Percentiles rank a stretch among this genome's conserved stretches.
Conservation (phyloP, 2,888 invertebrate species). For the Stramonita haemastoma region DNA sequence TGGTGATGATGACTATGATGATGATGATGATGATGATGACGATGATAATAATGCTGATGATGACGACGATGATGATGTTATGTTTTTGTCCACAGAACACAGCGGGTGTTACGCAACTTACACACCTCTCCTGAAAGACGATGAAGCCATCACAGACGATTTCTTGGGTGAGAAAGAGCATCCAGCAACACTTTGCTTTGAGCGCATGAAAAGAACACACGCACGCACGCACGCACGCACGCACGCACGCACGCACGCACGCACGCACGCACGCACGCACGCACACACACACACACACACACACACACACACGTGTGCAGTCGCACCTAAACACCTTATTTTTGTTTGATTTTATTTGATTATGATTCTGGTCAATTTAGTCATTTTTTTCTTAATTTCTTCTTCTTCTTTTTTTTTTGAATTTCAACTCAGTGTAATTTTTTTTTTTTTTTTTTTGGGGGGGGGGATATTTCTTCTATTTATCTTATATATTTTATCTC, state of each 20-base stretch:
- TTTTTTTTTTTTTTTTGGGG: too few species aligned
- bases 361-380: too few species aligned
- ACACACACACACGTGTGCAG: neutral
- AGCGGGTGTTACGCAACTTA: conserved; percentile 42
- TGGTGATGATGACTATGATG: too few species aligned
- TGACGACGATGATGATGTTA: neutral
- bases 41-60: too few species aligned
- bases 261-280: neutral
- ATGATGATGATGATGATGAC: too few species aligned
- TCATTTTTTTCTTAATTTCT: too few species aligned
- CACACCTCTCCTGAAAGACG: conserved; percentile 51
- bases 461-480: too few species aligned
- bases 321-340: neutral
- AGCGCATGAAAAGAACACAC: neutral
- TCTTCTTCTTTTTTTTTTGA: too few species aligned
- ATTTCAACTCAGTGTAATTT: too few species aligned
- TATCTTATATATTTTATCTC: too few species aligned
- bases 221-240: neutral
- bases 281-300: neutral
- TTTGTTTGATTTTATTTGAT: too few species aligned
- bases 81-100: conserved; percentile 32
- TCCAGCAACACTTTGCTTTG: neutral
- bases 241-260: neutral
- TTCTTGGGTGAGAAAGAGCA: conserved; percentile 47
- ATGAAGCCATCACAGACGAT: conserved; percentile 54